phyloP scores from a whole-genome alignment of 2,888 invertebrate genomes.

The Hylaea fasciaria region DNA sequence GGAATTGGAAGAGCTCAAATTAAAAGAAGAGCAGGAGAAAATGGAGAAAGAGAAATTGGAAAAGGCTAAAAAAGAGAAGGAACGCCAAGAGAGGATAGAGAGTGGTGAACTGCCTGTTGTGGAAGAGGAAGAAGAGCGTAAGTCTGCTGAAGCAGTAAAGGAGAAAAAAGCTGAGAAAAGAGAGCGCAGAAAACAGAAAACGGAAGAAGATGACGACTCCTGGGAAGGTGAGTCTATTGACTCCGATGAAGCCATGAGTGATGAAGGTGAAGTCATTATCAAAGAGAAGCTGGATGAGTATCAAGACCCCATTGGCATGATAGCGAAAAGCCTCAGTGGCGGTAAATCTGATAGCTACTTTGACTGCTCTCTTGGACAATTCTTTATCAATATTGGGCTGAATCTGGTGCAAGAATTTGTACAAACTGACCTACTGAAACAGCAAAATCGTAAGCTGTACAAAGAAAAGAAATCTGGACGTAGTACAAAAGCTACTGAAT shows the following conservation, averaged over 20 bases:
- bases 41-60: conserved; percentile 65
- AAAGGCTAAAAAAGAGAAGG: conserved; percentile 72
- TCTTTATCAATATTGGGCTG: conserved; percentile 96
- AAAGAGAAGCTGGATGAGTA: conserved; percentile 85
- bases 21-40: conserved; percentile 71
- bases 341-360: conserved; percentile 90
- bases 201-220: conserved; percentile 85
- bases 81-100: conserved; percentile 72
- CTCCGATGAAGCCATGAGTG: conserved; percentile 78
- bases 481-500: conserved; percentile 89
- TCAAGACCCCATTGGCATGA: conserved; percentile 75
- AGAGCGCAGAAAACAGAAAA: conserved; percentile 62
- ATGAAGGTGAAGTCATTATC: conserved; percentile 81
- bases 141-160: conserved; percentile 55
- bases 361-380: conserved; percentile 94
- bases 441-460: conserved; percentile 94
- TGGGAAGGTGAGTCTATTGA: conserved; percentile 86
- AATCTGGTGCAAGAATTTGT: conserved; percentile 97
- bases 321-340: conserved; percentile 74
- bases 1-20: conserved; percentile 83
- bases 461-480: conserved; percentile 87
- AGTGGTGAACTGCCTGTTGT: conserved; percentile 54
- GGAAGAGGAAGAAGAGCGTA: conserved; percentile 54
- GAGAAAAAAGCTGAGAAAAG: conserved; percentile 70
- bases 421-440: conserved; percentile 94